A percentile compares a stretch with the other conserved stretches of the same genome.
Conservation (phyloP, 2,113 vertebrate genomes). For the Charina bottae region DNA sequence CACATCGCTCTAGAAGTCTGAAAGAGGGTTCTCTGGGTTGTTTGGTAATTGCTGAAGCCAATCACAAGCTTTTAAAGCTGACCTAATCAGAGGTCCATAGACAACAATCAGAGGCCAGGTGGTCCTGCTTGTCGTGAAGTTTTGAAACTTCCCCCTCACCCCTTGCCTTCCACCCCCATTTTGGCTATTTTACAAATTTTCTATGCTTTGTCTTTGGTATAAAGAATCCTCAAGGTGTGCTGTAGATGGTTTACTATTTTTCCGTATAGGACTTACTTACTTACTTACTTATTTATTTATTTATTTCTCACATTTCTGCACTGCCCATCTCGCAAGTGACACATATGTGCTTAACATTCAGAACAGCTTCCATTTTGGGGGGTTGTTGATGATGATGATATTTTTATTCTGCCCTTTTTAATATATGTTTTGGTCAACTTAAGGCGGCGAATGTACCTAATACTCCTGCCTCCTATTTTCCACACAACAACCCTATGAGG, state of each 20-base stretch:
- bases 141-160: not conserved
- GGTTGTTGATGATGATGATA: not conserved
- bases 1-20: slow-evolving; percentile 74
- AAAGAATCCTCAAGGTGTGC: not conserved
- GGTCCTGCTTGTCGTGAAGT: slow-evolving; percentile 4
- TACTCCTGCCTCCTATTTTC: not conserved
- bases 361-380: not conserved
- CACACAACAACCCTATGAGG: not conserved
- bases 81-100: slow-evolving; percentile 62
- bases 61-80: slow-evolving; percentile 68
- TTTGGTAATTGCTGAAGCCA: slow-evolving; percentile 74
- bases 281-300: too few relatives aligned
- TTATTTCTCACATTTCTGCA: too few relatives aligned
- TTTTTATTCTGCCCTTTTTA: not conserved
- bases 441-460: not conserved
- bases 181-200: rapidly evolving
- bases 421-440: not conserved
- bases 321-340: too few relatives aligned
- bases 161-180: rapidly evolving
- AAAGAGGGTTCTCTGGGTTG: slow-evolving; percentile 66
- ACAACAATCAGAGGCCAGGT: slow-evolving; percentile 53
- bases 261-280: too few relatives aligned
- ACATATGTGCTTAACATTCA: not conserved
- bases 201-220: rapidly evolving
- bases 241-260: not conserved